phyloP scores from a whole-genome alignment of 2,797 vertebrate species.

The Urophycis tenuis region DNA sequence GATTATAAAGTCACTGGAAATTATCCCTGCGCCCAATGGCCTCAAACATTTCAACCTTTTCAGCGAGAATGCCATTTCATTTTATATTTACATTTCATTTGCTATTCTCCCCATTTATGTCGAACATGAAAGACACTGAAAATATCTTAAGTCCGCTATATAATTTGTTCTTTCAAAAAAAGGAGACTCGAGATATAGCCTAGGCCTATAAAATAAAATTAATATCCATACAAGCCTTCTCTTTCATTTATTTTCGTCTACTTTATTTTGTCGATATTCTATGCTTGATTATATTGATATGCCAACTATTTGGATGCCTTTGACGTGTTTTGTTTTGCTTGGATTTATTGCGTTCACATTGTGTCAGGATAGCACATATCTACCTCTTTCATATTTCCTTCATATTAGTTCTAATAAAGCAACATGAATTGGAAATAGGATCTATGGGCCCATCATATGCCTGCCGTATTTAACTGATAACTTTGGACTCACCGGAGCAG shows the following conservation, averaged over 20 bases:
- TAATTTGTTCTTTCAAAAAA: neutral
- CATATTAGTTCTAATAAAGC: neutral
- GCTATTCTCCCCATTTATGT: neutral
- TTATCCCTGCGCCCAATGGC: conserved; percentile 13
- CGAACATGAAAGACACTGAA: neutral
- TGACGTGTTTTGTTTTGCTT: neutral
- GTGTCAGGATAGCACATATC: neutral
- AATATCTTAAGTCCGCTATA: neutral
- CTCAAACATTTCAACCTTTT: conserved; percentile 14
- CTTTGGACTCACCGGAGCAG: conserved; percentile 80
- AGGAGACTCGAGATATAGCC: neutral
- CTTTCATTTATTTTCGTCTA: neutral
- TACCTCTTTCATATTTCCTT: neutral
- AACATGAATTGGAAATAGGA: neutral
- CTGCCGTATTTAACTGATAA: neutral
- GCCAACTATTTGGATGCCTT: neutral
- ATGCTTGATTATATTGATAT: neutral
- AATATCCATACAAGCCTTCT: neutral
- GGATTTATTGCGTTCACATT: neutral
- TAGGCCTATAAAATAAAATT: neutral
- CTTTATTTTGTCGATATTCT: neutral
- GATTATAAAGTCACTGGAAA: conserved; percentile 31
- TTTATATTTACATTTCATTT: no score
- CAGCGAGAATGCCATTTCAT: neutral
- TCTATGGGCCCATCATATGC: neutral